phyloP scores from a whole-genome alignment of 2,888 invertebrate genomes.

The Tineola bisselliella region DNA sequence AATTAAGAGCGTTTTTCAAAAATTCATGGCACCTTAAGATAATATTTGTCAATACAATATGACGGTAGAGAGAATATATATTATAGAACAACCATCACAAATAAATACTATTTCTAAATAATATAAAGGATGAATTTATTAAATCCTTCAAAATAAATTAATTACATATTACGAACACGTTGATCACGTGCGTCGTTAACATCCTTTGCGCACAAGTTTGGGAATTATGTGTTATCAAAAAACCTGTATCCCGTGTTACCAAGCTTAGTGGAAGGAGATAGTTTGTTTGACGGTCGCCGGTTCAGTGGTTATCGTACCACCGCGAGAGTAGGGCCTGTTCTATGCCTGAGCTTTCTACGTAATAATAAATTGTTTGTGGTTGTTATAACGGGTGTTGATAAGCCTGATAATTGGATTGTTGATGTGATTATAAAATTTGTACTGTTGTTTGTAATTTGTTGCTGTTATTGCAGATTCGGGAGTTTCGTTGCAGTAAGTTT shows the following conservation, averaged over 20 bases:
- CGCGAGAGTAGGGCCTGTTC: background rate
- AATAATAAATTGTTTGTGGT: background rate
- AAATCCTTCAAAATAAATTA: too few species aligned
- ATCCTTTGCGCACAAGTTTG: background rate
- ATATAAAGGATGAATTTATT: too few species aligned
- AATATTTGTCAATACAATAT: too few species aligned
- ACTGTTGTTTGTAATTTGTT: background rate
- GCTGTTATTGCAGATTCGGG: background rate
- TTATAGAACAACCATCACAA: too few species aligned
- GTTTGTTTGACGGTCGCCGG: background rate
- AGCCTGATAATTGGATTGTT: background rate
- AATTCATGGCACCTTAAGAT: too few species aligned
- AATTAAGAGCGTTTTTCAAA: too few species aligned
- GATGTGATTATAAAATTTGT: background rate
- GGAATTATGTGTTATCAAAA: slow-evolving; percentile 1
- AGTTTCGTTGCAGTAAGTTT: background rate
- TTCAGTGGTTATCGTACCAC: background rate
- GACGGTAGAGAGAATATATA: too few species aligned
- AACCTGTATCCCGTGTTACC: background rate
- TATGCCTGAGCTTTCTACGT: background rate
- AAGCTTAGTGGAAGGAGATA: slow-evolving; percentile 3
- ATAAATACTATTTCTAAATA: too few species aligned
- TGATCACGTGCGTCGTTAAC: background rate
- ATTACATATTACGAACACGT: background rate
- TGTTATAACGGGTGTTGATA: background rate